Percentiles rank a stretch among this genome's conserved stretches.
Conservation (phyloP, 37 sponge, comb jelly and placozoan species). For the Halisarca cf. caerulea region DNA sequence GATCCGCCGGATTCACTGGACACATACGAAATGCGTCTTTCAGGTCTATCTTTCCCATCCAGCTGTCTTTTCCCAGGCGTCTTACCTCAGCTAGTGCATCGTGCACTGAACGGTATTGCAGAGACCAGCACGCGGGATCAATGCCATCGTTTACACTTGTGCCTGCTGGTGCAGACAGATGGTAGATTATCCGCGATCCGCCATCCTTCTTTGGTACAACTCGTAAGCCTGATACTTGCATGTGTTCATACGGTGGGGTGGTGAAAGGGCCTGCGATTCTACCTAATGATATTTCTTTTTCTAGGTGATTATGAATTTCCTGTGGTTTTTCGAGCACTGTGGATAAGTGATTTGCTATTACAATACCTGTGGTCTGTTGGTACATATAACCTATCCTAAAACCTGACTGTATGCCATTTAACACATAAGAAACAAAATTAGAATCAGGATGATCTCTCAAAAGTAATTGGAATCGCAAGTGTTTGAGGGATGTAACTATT, state of each 20-base stretch:
- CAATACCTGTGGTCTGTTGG: no score
- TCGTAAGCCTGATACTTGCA: constrained; percentile 34
- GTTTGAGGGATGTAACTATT: no score
- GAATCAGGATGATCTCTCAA: no score
- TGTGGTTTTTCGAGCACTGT: neutral
- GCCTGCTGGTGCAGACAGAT: constrained; percentile 8
- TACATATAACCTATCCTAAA: no score
- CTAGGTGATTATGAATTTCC: no score
- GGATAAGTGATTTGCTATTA: neutral
- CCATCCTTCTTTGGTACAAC: constrained; percentile 12
- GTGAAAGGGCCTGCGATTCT: neutral
- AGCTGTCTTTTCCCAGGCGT: neutral
- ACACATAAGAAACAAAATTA: no score
- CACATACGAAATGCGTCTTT: constrained; percentile 14
- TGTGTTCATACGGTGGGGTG: constrained; percentile 33
- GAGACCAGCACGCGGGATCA: constrained; percentile 39
- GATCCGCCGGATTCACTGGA: constrained; percentile 14
- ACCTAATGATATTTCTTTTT: no score
- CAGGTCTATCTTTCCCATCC: constrained; percentile 6
- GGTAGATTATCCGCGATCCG: constrained; percentile 21
- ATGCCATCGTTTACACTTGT: constrained; percentile 31
- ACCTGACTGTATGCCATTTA: no score
- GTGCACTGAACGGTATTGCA: neutral
- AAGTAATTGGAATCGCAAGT: no score
- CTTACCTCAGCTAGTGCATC: neutral